These are phyloP conservation scores for Oenanthe melanoleuca DNA, from an alignment of 2,113 vertebrate species.

Conservation along the genomic window DNA sequence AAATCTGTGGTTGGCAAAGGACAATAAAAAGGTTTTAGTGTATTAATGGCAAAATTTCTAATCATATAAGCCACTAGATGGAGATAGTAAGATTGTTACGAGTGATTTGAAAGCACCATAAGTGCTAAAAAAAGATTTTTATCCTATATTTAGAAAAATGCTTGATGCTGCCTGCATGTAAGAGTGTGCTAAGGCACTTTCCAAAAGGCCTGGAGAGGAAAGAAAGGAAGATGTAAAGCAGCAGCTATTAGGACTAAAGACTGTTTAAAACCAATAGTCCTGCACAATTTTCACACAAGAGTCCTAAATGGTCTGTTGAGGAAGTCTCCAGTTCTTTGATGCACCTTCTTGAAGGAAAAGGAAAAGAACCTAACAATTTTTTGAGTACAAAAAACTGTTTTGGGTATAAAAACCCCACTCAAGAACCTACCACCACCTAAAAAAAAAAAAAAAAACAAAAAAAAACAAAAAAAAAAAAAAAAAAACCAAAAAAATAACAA, in stretches of 20 bases:
- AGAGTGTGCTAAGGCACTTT: background rate
- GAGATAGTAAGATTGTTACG: slow-evolving; percentile 8
- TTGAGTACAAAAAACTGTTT: too few species aligned
- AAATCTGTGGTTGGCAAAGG: background rate
- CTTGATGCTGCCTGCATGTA: background rate
- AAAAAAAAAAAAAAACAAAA: background rate
- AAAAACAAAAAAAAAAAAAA: background rate
- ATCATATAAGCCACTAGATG: slow-evolving; percentile 63
- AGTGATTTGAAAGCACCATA: background rate
- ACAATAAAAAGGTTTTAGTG: background rate
- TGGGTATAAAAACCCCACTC: too few species aligned
- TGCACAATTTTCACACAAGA: background rate
- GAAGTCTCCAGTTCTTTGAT: background rate
- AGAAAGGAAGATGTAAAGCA: background rate
- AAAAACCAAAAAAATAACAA: too few species aligned
- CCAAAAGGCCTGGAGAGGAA: background rate
- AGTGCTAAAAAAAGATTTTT: background rate
- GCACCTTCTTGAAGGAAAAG: background rate
- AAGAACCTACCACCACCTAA: background rate
- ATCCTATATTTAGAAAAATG: background rate
- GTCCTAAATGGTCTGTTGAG: background rate
- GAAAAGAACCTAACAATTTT: background rate
- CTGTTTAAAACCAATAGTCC: background rate
- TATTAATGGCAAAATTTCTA: background rate
- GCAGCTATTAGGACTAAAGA: background rate